Base-by-base conservation (phyloP, 1,140 invertebrate species). In the Druon quercuslanigerum region DNA sequence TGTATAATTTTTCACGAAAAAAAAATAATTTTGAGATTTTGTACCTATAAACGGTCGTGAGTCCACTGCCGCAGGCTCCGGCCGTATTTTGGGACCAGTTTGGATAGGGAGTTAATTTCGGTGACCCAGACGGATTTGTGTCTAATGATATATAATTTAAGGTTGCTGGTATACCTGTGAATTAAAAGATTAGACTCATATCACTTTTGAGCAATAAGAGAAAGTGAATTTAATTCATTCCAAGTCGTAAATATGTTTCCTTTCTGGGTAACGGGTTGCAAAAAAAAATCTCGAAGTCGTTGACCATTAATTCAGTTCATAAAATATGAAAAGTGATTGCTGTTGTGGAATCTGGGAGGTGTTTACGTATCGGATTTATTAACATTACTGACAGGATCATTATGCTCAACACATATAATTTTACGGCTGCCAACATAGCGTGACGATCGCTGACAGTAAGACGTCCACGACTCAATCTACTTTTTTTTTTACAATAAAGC, bases 131-230 rank as follows among this genome's bases (percentile, higher is more conserved):
- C 52, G 92, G 90, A 56, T 92, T 92, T 13, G 91, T 90, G 75
- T 95, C 93, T 81, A 96, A 87, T 8, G 94, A 92, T 77, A 97
- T 94, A 87, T 96, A 96, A 87, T 96, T 96, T 72, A 97, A 87
- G 0, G 96, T 96, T 13, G 95, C 93, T 46, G 96, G 96, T 82
- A 96, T 95, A 82, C 96, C 96, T 96, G 87, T 20, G 81, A 81
- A 77, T 46, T 46, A 9, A 46, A 46, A 46, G 7, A 46, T 9
- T 46, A 46, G 40, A 14, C n/a, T 66, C n/a, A 16, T 14, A 14
- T 33, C 13, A 14, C 12, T 7, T 66, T 40, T 60, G 16, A 33
- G 16, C 16, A 16, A 8, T 14, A 8, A n/a, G 5, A 54, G n/a
- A 54, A 54, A 54, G 13, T 33, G 25, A 33, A 33, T 40, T 40